These are phyloP conservation scores for Actinostola sp. DNA, from an alignment of 92 coral and sea anemone genomes.

Conservation along the genomic window DNA sequence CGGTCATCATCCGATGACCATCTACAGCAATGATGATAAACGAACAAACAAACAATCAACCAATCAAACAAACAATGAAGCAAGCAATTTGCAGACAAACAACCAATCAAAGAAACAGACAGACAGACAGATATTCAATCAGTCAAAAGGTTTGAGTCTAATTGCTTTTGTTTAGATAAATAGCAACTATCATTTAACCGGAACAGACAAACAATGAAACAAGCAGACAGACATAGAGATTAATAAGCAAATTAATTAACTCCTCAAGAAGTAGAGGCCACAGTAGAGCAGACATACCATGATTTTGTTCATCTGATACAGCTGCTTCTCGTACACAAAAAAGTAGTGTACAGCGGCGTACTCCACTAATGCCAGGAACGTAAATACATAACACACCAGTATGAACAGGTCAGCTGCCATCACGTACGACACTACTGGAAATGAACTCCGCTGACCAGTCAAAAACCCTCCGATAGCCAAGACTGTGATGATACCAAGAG, in stretches of 20 bases:
- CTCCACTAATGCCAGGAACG: conserved; percentile 76
- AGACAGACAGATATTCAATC: no score
- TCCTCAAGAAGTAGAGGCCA: not conserved
- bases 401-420: conserved; percentile 76
- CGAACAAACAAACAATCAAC: no score
- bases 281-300: conserved; percentile 23
- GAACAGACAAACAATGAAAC: no score
- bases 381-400: conserved; percentile 78
- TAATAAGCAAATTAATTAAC: no score
- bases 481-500: conserved; percentile 79
- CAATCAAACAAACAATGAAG: no score
- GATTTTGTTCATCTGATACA: conserved; percentile 16
- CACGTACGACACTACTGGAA: conserved; percentile 80
- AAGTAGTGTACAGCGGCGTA: conserved; percentile 75
- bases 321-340: conserved; percentile 49
- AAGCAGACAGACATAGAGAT: not conserved
- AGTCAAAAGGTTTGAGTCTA: no score
- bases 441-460: conserved; percentile 68
- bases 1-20: no score
- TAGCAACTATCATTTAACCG: no score
- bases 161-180: no score
- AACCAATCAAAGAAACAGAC: no score
- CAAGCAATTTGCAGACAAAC: no score
- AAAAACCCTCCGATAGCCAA: conserved; percentile 78
- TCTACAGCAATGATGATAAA: no score